Evolutionary conservation across 2,888 invertebrate genomes (phyloP).

Genomic region (Argyresthia goedartella): DNA sequence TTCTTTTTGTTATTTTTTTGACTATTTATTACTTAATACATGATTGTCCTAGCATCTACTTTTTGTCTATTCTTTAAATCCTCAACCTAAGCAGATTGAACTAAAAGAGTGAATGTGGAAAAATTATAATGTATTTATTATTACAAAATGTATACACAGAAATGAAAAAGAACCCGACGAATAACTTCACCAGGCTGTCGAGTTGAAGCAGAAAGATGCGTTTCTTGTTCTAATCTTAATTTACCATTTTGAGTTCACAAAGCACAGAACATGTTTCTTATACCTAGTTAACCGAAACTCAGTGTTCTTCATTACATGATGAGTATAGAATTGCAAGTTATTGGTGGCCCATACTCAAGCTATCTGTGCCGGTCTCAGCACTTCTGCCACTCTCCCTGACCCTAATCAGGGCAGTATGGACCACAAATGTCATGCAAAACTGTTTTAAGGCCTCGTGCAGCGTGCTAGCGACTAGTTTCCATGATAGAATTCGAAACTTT

Average conservation of each 20-base stretch:
- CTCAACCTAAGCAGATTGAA: too few relatives aligned
- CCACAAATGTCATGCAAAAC: too few relatives aligned
- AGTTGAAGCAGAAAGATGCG: background rate
- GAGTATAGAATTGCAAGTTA: too few relatives aligned
- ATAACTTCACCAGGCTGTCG: background rate
- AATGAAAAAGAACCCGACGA: slow-evolving; percentile 32
- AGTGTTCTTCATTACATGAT: too few relatives aligned
- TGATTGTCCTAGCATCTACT: slow-evolving; percentile 66
- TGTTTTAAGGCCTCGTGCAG: too few relatives aligned
- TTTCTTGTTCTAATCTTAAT: background rate
- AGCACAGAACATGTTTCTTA: slow-evolving; percentile 34
- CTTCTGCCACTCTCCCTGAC: too few relatives aligned
- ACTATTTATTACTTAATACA: slow-evolving; percentile 67
- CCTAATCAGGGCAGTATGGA: too few relatives aligned
- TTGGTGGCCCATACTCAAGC: too few relatives aligned
- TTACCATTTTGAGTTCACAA: background rate
- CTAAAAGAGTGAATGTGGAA: slow-evolving; percentile 23
- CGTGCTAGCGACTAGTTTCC: too few relatives aligned
- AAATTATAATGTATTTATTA: slow-evolving; percentile 65
- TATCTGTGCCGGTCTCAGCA: too few relatives aligned
- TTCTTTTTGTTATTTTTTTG: slow-evolving; percentile 69
- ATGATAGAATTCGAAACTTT: too few relatives aligned
- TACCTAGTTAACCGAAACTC: slow-evolving; percentile 57
- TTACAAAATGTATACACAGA: slow-evolving; percentile 62
- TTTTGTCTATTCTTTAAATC: slow-evolving; percentile 27